Base-by-base conservation (phyloP, 2,888 invertebrate species). In the Cephus pulcher region DNA sequence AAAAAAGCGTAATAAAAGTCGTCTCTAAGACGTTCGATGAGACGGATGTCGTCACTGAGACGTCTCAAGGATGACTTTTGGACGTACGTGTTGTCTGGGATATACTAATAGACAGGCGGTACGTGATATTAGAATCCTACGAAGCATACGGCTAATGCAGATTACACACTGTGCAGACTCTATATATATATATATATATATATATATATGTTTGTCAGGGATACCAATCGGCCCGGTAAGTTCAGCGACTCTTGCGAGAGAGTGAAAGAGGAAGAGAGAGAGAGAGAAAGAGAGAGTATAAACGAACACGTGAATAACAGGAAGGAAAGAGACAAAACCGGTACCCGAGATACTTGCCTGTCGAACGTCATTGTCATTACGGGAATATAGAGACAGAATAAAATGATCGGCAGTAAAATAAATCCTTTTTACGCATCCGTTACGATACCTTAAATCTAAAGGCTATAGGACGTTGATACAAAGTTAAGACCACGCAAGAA, bases 321-420 rank as follows among this genome's bases (percentile, higher is more conserved):
- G 69, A 76, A 75, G 77, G 71, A 76, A 80, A 78, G 75, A 12
- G 77, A 77, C 73, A 71, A 33, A 71, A 71, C 32, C 34, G 15
- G 32, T 15, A 71, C 32, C 30, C 71, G 71, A 12, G 71, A 71
- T 71, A 56, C 23, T 56, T 9, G 56, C 56, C 33, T 4, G 71
- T 34, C 23, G 71, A 71, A 32, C 71, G 71, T 12, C 32, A 71
- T 71, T 71, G 71, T 71, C 71, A 71, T 33, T 71, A 71, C 71
- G 12, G 12, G 6, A 71, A 2, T 3, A 71, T 1, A 56, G 4
- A 71, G 71, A 33, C 0, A 30, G 32, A 71, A 30, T 32, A 71
- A 71, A 71, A 32, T 71, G 32, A 30, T 1, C 34, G 34, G 32
- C 0, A 32, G 15, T 71, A 32, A 71, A 71, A 15, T 71, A 71